Base-by-base conservation (phyloP, 2,797 vertebrate species). In the Eremophila alpestris region DNA sequence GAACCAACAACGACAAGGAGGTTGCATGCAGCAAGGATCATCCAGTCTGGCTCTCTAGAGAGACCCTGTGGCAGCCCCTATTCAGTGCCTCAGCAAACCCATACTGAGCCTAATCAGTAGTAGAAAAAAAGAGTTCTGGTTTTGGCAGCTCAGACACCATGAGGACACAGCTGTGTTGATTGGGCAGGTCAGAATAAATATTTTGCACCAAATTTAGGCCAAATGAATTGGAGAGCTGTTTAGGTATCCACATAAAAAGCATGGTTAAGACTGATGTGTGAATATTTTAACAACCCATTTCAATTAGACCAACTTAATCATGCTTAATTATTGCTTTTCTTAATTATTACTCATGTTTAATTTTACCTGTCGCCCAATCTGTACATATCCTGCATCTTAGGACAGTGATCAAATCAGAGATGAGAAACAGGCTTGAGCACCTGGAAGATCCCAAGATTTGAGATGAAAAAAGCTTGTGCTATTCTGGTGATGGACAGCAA, bases 221-320 rank as follows among this genome's bases (percentile, higher is more conserved):
- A 77, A 69, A 65, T 17, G 20, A 83, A 83, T 51, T 19, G 46
- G 43, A 65, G 27, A 92, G 16, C 11, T 71, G 46, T 19, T 51
- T 21, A 15, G 55, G 34, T 52, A 86, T 81, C 67, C n/a, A 49
- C 70, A 73, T 73, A 43, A 79, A 65, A 90, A 79, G 27, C 45
- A 40, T 0, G 11, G 41, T 45, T 59, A 82, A 88, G 63, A 58
- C 17, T 43, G 22, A 86, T 67, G 36, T 58, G 62, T 36, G 81
- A 73, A 81, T 83, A 82, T 84, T 95, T 82, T 73, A 93, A 94
- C 34, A 19, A 12, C 36, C 29, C 7, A 10, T 88, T 95, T 84
- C 75, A 89, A 46, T 11, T 36, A 80, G 43, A 80, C 55, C 45
- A 62, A 40, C 19, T 90, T 86, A 93, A 92, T 91, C 32, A 81